Percentiles rank a stretch among this genome's conserved stretches.
phyloP scores from a whole-genome alignment of 2,888 invertebrate species.

The Melieria crassipennis region DNA sequence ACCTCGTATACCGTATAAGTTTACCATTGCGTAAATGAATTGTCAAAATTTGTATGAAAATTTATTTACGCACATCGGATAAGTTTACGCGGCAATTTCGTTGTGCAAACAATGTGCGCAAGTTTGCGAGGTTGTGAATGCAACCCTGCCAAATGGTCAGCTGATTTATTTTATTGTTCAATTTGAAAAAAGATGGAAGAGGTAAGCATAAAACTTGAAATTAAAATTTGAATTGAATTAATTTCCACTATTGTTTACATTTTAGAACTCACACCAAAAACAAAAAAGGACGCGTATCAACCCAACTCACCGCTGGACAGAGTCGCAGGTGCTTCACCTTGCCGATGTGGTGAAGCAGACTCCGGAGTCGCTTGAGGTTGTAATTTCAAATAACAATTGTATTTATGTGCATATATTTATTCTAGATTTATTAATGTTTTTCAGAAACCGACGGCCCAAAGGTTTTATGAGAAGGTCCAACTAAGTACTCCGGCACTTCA shows the following conservation, averaged over 20 bases:
- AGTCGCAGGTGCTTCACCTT: not conserved
- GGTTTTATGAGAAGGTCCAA: not conserved
- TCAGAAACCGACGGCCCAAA: slow-evolving; percentile 9
- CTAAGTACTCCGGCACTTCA: not conserved
- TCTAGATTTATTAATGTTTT: not conserved
- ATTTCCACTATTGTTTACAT: no score
- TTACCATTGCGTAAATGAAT: no score
- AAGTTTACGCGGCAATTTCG: no score
- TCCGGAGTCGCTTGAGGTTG: slow-evolving; percentile 1
- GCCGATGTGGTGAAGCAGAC: not conserved
- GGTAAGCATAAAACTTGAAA: not conserved
- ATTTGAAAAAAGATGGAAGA: no score
- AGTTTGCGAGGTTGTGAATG: no score
- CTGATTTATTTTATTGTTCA: no score
- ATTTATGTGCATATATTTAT: not conserved
- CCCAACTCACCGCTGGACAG: slow-evolving; percentile 2
- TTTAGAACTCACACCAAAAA: not conserved
- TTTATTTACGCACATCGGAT: no score
- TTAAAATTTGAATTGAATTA: no score
- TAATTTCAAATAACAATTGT: not conserved
- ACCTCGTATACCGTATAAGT: no score
- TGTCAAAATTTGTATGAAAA: no score
- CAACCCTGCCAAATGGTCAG: no score
- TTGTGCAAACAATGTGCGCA: no score
- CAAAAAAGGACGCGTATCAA: not conserved